These are phyloP conservation scores for Recurvirostra avosetta DNA, from an alignment of 2,113 vertebrate species.

Conservation along the genomic window DNA sequence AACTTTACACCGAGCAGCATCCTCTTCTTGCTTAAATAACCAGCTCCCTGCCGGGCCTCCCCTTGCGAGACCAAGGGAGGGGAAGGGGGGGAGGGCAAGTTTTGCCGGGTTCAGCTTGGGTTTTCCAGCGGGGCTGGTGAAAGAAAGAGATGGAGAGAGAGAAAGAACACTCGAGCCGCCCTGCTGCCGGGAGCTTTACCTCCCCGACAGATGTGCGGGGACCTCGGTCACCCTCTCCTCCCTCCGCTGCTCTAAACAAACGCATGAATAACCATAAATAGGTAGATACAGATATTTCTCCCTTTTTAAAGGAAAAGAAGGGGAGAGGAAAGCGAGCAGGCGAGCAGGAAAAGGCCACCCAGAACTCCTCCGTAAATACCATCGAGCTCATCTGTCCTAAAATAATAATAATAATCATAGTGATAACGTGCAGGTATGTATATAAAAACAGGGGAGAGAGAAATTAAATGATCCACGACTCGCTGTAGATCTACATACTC, in stretches of 20 bases:
- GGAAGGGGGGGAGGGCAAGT: not conserved
- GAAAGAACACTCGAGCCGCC: not conserved
- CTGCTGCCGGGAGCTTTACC: not conserved
- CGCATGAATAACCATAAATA: not conserved
- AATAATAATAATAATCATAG: not conserved
- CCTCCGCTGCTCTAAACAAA: not conserved
- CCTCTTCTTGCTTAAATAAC: not conserved
- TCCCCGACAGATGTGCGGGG: not conserved
- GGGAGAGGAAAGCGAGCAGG: not conserved
- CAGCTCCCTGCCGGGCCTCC: not conserved
- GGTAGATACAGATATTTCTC: not conserved
- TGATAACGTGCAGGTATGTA: not conserved
- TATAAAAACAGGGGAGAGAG: not conserved
- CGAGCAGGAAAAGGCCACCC: not conserved
- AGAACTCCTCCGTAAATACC: not conserved
- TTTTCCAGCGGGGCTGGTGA: conserved; percentile 14
- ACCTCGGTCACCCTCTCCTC: not conserved
- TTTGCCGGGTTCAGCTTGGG: not conserved
- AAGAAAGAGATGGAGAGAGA: not conserved
- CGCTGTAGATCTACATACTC: conserved; percentile 65
- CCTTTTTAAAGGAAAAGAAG: not conserved
- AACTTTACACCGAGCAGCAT: not conserved
- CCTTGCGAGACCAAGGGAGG: not conserved
- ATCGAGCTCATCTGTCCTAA: not conserved
- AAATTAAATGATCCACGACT: conserved; percentile 56